Evolutionary conservation across 1,140 invertebrate species (phyloP), one percentile per base, ranked within the genome.

Genomic region (Meloidogyne chitwoodi): DNA sequence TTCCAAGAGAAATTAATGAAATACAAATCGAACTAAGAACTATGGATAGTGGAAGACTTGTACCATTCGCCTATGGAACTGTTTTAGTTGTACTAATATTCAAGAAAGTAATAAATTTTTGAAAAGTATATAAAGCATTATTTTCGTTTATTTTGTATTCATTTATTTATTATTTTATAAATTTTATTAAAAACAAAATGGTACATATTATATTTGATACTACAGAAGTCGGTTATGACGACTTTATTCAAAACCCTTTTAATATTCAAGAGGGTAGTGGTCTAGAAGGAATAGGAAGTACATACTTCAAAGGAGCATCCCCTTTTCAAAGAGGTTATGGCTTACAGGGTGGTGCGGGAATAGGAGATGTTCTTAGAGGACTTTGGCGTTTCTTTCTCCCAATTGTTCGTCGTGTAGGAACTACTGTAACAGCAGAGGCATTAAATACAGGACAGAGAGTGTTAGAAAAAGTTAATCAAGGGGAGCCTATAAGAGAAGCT

Each of bases 121-220:
- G 16, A 41, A 12, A n/a, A n/a, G n/a, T 41, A 41, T 41, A 41
- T 41, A 41, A 41, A 41, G n/a, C 12, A 8, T n/a, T 10, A 26
- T 27, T 68, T 29, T 34, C 2, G 3, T n/a, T n/a, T n/a, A 14
- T 29, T 31, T 34, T 3, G 6, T 68, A 6, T 31, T 27, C 16
- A 26, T 22, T 68, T 19, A 19, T 68, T 61, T 2, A 61, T 67
- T 64, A 68, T 8, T 24, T 12, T 34, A 41, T 11, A 68, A 22
- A 14, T 24, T 71, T 22, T 22, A 34, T n/a, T n/a, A n/a, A 44
- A 62, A n/a, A n/a, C n/a, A n/a, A 31, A 77, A 76, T 76, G 74
- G 62, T 71, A 19, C 73, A 75, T 62, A 44, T 76, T 12, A 75
- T 76, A 41, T 76, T 76, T 38, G 74, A 76, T 75, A 29, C 31